These are phyloP conservation scores for Macrobrachium rosenbergii DNA, from an alignment of 1,140 invertebrate species.

Conservation along the genomic window DNA sequence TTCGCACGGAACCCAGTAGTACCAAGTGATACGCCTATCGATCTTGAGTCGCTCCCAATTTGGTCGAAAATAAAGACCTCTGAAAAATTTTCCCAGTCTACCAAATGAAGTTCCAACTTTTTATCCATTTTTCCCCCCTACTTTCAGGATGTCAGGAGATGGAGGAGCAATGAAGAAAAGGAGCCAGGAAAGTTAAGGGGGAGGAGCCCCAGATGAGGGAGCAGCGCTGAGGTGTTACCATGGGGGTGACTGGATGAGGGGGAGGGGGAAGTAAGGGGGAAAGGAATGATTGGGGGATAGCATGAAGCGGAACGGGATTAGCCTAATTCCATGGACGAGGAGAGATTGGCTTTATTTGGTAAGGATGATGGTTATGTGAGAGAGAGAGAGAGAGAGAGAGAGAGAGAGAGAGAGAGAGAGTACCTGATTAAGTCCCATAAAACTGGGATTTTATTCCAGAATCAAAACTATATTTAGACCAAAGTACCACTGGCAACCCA, in stretches of 20 bases:
- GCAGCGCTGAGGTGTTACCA: neutral
- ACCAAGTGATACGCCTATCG: too few species aligned
- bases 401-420: neutral
- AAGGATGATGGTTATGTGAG: conserved; percentile 7
- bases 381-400: conserved; percentile 5
- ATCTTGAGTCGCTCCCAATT: too few species aligned
- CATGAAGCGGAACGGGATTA: conserved; percentile 7
- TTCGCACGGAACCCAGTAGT: too few species aligned
- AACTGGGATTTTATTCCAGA: neutral
- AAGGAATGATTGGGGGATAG: too few species aligned
- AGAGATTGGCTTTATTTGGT: conserved; percentile 38
- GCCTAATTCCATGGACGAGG: conserved; percentile 34
- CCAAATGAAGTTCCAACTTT: too few species aligned
- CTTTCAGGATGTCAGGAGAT: too few species aligned
- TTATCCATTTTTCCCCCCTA: too few species aligned
- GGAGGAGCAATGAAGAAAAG: neutral
- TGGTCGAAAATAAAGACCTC: too few species aligned
- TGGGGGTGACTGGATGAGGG: neutral
- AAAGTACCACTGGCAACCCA: too few species aligned
- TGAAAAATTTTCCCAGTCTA: too few species aligned
- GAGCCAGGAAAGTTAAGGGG: neutral
- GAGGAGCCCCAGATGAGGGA: neutral
- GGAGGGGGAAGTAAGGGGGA: neutral
- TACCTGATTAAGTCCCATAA: neutral
- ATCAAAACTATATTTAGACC: too few species aligned